Percentiles rank a stretch among this genome's conserved stretches.
Evolutionary conservation across 2,797 vertebrate genomes (phyloP).

Genomic region (Lagorchestes hirsutus): DNA sequence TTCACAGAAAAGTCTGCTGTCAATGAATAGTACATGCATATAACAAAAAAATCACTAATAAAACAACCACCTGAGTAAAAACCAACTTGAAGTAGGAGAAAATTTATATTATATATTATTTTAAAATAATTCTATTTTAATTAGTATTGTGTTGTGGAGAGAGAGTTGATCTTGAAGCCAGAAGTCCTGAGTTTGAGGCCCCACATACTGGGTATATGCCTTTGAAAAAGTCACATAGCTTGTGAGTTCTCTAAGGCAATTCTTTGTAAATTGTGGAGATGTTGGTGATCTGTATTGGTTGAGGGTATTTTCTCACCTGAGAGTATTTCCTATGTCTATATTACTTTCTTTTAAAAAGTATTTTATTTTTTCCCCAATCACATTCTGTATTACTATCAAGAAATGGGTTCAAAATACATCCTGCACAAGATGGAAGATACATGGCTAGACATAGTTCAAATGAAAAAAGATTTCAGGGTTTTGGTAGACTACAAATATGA

Average conservation of each 20-base stretch:
- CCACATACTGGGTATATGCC: neutral
- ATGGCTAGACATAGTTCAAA: neutral
- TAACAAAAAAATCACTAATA: neutral
- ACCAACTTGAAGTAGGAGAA: too few species aligned
- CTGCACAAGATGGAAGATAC: neutral
- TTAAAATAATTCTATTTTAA: neutral
- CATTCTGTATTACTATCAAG: neutral
- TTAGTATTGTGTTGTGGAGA: neutral
- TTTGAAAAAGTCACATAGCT: too few species aligned
- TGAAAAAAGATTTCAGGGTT: neutral
- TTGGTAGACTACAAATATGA: neutral
- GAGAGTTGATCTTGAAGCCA: neutral
- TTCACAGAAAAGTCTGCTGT: neutral
- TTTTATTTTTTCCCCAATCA: neutral
- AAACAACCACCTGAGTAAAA: neutral
- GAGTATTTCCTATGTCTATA: neutral
- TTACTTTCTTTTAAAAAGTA: neutral
- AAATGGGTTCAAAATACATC: neutral
- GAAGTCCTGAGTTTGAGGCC: neutral
- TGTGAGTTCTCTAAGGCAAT: too few species aligned
- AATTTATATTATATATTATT: neutral
- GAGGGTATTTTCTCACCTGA: too few species aligned
- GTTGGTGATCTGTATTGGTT: too few species aligned
- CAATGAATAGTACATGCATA: too few species aligned
- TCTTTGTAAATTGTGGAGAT: too few species aligned